Percentiles rank a stretch among this genome's conserved stretches.
Evolutionary conservation across 2,113 vertebrate genomes (phyloP).

Genomic region (Saguinus midas): DNA sequence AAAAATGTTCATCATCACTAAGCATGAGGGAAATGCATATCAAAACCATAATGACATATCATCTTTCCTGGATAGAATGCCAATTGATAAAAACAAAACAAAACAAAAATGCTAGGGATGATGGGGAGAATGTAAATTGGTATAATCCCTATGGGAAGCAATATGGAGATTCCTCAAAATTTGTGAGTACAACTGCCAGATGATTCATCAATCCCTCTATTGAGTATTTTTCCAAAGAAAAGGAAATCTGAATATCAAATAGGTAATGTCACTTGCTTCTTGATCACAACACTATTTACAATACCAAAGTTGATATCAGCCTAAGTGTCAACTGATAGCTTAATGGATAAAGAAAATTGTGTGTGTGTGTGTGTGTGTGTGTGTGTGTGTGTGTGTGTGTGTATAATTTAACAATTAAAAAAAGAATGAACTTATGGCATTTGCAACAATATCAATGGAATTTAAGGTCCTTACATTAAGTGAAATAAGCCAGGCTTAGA

Average conservation of each 20-base stretch:
- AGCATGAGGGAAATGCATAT: neutral
- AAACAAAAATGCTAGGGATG: neutral
- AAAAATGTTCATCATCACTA: neutral
- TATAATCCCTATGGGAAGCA: neutral
- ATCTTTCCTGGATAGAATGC: neutral
- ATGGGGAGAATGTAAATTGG: neutral
- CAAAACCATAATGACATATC: neutral
- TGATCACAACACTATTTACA: neutral
- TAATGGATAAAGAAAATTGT: neutral
- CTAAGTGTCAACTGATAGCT: neutral
- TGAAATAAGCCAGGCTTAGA: neutral
- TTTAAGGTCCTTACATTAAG: neutral
- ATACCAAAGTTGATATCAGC: neutral
- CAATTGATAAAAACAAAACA: neutral
- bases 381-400: no score
- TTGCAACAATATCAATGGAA: neutral
- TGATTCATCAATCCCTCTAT: neutral
- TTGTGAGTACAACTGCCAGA: neutral
- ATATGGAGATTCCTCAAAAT: neutral
- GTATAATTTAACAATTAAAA: neutral
- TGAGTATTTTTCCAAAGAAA: neutral
- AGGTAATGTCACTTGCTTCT: neutral
- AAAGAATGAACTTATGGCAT: no score
- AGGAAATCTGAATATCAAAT: neutral
- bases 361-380: neutral